Conservation (phyloP, 1,140 invertebrate genomes). For the Drosophila jambulina region DNA sequence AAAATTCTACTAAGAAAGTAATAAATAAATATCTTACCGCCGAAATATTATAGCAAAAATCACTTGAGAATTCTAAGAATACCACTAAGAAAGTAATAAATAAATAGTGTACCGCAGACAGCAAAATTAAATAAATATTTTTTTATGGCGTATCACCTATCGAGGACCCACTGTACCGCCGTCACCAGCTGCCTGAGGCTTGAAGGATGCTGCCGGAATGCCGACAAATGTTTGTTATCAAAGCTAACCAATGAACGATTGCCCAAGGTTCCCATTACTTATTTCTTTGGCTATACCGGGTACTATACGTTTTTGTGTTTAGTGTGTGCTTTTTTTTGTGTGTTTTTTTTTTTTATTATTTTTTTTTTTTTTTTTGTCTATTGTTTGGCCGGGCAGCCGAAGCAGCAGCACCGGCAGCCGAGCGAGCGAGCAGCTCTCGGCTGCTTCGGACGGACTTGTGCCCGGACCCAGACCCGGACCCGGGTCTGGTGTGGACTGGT, state of each 20-base stretch:
- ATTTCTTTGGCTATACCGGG: constrained; percentile 24
- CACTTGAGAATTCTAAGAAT: background rate
- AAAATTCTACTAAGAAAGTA: too few species aligned
- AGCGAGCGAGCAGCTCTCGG: constrained; percentile 13
- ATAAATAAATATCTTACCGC: too few species aligned
- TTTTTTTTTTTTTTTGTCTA: constrained; percentile 6
- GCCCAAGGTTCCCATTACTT: constrained; percentile 47
- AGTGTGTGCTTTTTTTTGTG: constrained; percentile 6
- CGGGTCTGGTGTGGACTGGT: constrained; percentile 28
- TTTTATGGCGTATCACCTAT: too few species aligned
- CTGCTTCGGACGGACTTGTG: constrained; percentile 34
- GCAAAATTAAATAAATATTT: too few species aligned
- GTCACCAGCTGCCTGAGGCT: background rate
- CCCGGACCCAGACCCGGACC: constrained; percentile 28
- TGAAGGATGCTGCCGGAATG: constrained; percentile 42
- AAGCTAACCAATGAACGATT: constrained; percentile 54
- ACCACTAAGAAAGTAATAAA: background rate
- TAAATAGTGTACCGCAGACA: background rate
- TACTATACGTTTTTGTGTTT: constrained; percentile 9
- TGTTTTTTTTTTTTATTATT: constrained; percentile 8
- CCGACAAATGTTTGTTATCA: constrained; percentile 49
- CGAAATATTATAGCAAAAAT: too few species aligned
- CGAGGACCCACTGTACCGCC: constrained; percentile 5
- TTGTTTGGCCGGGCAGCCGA: constrained; percentile 42
- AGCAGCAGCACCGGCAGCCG: constrained; percentile 31